Evolutionary conservation across 2,797 vertebrate genomes (phyloP).

Genomic region (Chloroceryle amazona): DNA sequence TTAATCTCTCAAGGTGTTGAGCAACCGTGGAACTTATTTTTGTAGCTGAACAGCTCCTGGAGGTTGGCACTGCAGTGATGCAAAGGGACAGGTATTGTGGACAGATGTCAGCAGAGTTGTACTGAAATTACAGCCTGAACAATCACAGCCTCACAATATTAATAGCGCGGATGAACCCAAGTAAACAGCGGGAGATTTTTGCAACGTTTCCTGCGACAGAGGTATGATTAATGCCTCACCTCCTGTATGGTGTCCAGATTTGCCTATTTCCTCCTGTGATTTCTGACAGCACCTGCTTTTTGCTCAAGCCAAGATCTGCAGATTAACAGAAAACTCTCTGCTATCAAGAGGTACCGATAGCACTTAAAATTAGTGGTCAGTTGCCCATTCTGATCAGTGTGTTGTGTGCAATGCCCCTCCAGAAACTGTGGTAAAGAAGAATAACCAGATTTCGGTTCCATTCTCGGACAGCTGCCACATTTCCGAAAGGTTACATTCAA

Average conservation of each 20-base stretch:
- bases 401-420: not conserved
- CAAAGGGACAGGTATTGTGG: not conserved
- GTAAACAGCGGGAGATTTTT: not conserved
- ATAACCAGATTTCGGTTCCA: not conserved
- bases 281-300: not conserved
- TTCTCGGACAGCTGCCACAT: not conserved
- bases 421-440: not conserved
- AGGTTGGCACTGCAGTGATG: not conserved
- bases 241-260: not conserved
- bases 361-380: not conserved
- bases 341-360: not conserved
- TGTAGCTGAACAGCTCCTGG: not conserved
- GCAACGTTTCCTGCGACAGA: accelerated
- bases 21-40: not conserved
- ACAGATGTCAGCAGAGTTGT: not conserved
- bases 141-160: not conserved
- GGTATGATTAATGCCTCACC: not conserved
- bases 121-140: not conserved
- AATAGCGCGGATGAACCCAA: not conserved
- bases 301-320: not conserved
- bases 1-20: not conserved
- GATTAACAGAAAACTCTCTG: not conserved
- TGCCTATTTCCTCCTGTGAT: not conserved
- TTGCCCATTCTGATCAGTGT: not conserved
- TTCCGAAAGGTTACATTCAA: not conserved